phyloP scores from a whole-genome alignment of 2,888 invertebrate species.

The Quadroppia sp. region DNA sequence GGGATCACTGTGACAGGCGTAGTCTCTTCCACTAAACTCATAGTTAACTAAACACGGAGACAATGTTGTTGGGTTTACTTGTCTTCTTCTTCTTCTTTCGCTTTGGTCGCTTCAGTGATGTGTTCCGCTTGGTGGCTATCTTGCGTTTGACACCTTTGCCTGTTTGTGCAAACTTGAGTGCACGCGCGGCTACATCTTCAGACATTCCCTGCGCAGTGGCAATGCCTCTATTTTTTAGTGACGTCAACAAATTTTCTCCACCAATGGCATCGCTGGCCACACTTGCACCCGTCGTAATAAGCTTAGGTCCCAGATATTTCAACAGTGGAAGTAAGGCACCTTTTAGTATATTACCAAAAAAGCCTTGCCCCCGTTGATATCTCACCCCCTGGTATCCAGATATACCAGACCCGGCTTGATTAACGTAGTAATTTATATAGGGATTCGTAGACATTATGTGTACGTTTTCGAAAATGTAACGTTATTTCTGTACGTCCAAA shows the following conservation, averaged over 20 bases:
- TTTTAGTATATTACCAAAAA: conserved; percentile 5
- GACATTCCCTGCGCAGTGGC: not conserved
- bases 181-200: not conserved
- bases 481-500: conserved; percentile 10
- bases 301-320: conserved; percentile 13
- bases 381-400: conserved; percentile 4
- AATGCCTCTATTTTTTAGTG: not conserved
- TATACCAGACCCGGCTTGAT: conserved; percentile 34
- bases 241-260: not conserved
- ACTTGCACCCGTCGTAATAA: conserved; percentile 10
- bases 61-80: not conserved
- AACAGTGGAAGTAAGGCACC: conserved; percentile 5
- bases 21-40: conserved; percentile 26
- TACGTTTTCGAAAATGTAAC: conserved; percentile 29
- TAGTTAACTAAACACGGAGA: not conserved
- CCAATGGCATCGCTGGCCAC: not conserved
- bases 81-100: not conserved
- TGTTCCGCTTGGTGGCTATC: not conserved
- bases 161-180: not conserved
- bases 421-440: not conserved
- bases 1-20: conserved; percentile 3
- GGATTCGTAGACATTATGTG: not conserved
- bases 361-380: conserved; percentile 37
- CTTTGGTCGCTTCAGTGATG: not conserved
- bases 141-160: not conserved